These are phyloP conservation scores for Strix aluco DNA, from an alignment of 2,113 vertebrate genomes.

Conservation along the genomic window DNA sequence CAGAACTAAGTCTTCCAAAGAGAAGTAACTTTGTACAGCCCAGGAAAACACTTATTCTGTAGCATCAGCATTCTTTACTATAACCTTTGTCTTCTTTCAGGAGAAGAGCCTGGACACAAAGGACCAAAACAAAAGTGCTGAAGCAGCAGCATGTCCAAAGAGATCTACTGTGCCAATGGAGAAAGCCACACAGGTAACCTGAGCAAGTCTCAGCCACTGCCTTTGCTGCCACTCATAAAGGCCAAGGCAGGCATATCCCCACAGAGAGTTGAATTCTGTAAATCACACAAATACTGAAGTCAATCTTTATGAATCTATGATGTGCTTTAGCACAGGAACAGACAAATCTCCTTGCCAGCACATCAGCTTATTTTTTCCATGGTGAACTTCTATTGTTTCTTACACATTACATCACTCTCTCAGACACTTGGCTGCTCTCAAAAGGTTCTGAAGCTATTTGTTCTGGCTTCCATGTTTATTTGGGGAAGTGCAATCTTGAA, in stretches of 20 bases:
- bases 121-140: background rate
- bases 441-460: background rate
- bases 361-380: background rate
- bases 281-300: background rate
- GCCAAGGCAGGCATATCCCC: background rate
- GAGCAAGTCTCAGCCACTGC: fast-evolving
- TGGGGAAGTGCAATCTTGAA: background rate
- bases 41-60: background rate
- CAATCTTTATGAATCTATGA: background rate
- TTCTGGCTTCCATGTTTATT: background rate
- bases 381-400: background rate
- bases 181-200: background rate
- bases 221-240: background rate
- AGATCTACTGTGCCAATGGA: background rate
- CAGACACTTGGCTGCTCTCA: background rate
- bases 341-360: background rate
- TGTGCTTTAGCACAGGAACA: background rate
- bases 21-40: background rate
- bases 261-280: background rate
- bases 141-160: background rate
- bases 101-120: background rate
- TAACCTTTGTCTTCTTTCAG: background rate
- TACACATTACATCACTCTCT: background rate
- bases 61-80: background rate
- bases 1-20: background rate